Evolutionary conservation across 64 coral and sea anemone species (phyloP).

Genomic region (Actinia equina): DNA sequence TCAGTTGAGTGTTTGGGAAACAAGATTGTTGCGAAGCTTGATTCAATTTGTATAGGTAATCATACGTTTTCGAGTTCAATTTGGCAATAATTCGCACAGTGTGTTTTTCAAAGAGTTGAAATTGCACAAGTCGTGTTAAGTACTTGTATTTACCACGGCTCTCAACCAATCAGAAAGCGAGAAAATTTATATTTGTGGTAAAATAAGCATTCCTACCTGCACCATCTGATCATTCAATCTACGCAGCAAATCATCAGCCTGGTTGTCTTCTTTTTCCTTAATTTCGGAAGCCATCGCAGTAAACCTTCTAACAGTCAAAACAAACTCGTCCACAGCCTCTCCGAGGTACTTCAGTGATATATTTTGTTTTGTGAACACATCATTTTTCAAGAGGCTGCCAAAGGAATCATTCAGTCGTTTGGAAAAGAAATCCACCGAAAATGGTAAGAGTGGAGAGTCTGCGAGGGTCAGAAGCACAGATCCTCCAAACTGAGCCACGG

Average conservation of each 20-base stretch:
- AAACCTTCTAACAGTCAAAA: slow-evolving; percentile 13
- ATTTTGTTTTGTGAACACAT: not conserved
- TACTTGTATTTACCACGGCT: no score
- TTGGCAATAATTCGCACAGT: no score
- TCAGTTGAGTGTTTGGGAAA: no score
- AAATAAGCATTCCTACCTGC: slow-evolving; percentile 2
- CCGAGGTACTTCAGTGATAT: slow-evolving; percentile 13
- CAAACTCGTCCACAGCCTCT: slow-evolving; percentile 24
- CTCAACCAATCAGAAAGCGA: no score
- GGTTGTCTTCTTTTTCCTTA: slow-evolving; percentile 4
- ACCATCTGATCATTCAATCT: slow-evolving; percentile 68
- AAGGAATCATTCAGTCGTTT: slow-evolving; percentile 27
- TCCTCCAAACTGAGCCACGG: slow-evolving; percentile 57
- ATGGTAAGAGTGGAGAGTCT: slow-evolving; percentile 23
- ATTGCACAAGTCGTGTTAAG: no score
- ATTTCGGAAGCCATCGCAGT: not conserved
- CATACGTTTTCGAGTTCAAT: no score
- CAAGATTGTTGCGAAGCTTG: no score
- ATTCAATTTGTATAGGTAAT: no score
- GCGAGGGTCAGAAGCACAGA: slow-evolving; percentile 35
- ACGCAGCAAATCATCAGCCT: slow-evolving; percentile 33
- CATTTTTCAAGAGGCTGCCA: not conserved
- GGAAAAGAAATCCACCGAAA: slow-evolving; percentile 12
- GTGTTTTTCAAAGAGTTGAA: no score
- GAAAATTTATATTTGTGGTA: not conserved